Conservation (phyloP, 2,797 vertebrate species). For the Sebastes steindachneri region DNA sequence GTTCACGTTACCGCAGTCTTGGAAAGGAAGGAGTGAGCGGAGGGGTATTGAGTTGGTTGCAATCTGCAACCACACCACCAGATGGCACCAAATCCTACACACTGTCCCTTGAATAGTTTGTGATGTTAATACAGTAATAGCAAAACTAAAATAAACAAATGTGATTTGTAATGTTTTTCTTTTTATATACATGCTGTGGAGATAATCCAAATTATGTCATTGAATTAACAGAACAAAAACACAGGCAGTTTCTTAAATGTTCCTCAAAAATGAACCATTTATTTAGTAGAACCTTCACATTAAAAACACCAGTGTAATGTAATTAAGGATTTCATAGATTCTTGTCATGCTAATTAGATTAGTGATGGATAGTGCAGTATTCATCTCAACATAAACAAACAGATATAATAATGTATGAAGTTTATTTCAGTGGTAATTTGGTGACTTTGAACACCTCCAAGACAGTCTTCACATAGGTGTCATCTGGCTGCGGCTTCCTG, state of each 20-base stretch:
- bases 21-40: too few species aligned
- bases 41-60: too few species aligned
- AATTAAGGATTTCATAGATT: too few species aligned
- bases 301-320: background rate
- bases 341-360: background rate
- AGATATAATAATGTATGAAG: background rate
- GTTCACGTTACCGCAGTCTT: too few species aligned
- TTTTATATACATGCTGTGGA: background rate
- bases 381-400: background rate
- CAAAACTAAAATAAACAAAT: constrained; percentile 20
- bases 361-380: background rate
- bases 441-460: constrained; percentile 37
- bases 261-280: background rate
- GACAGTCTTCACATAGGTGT: constrained; percentile 58
- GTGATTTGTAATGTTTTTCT: background rate
- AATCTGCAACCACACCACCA: too few species aligned
- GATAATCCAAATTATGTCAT: background rate
- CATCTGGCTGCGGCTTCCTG: constrained; percentile 79
- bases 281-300: constrained; percentile 2
- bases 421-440: too few species aligned
- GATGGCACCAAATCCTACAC: too few species aligned
- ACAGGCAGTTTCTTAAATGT: background rate
- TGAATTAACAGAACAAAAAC: background rate
- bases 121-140: background rate
- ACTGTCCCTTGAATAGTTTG: background rate